phyloP scores from a whole-genome alignment of 2,888 invertebrate species.

The Orchesella flavescens region DNA sequence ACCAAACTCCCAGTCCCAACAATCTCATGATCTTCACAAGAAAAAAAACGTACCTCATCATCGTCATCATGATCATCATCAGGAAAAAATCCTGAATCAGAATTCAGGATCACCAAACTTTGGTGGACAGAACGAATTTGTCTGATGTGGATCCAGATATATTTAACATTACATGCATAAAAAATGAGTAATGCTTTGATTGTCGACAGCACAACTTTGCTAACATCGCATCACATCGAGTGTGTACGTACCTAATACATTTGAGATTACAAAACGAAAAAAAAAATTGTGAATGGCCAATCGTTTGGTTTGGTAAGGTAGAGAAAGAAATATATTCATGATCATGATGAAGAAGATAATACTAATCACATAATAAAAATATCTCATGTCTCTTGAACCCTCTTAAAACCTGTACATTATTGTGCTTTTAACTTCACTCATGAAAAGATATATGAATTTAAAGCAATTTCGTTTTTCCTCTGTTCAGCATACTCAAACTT shows the following conservation, averaged over 20 bases:
- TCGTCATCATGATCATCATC: background rate
- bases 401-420: slow-evolving; percentile 24
- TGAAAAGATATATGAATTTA: slow-evolving; percentile 4
- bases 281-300: background rate
- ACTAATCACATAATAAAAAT: slow-evolving; percentile 28
- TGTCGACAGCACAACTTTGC: background rate
- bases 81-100: slow-evolving; percentile 19
- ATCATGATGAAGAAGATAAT: slow-evolving; percentile 12
- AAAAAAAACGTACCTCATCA: slow-evolving; percentile 10
- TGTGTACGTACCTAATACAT: no score
- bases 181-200: slow-evolving; percentile 2
- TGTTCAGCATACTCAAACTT: background rate
- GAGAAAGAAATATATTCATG: background rate
- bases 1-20: no score
- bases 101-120: slow-evolving; percentile 15
- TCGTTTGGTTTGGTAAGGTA: background rate
- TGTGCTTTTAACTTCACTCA: slow-evolving; percentile 4
- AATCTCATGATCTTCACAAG: no score
- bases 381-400: background rate
- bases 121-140: slow-evolving; percentile 14
- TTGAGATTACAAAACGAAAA: background rate
- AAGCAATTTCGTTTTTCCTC: background rate
- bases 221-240: no score
- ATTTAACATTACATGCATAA: background rate
- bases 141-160: slow-evolving; percentile 15